Evolutionary conservation across 1,140 invertebrate species (phyloP), one percentile per base, ranked within the genome.

Genomic region (Odontomachus brunneus): DNA sequence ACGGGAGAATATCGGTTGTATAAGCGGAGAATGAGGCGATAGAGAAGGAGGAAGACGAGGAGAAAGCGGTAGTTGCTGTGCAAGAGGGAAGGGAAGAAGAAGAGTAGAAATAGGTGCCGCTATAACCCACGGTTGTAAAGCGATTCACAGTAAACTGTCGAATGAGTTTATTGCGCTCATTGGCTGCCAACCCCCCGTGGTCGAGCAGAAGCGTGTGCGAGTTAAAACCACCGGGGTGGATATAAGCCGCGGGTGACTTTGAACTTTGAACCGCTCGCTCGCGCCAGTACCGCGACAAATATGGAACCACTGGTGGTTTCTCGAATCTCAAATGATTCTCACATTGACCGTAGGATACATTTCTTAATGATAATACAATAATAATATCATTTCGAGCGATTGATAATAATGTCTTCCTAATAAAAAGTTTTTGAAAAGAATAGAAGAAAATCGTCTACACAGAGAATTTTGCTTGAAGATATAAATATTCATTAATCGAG

Each of bases 121-220:
- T 86, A 88, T 92, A 91, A 92, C 89, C 82, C 85, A 90, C 88
- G 91, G 93, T 92, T 94, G 92, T 94, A 94, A 94, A 94, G 89
- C 94, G 88, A 94, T 94, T 93, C 89, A 89, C 91, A 92, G 90
- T 93, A 92, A 94, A 94, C 84, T 90, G 83, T 83, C 83, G 91
- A 94, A 94, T 94, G 93, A 93, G 90, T 94, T 94, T 94, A 94
- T 94, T 93, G 91, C 93, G 91, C 91, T 94, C 93, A 94, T 94
- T 94, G 94, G 89, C 90, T 88, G 65, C 84, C 49, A 76, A 76
- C 24, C 44, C 75, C 49, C 73, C 24, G 29, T 83, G 83, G 87
- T 29, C 59, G 78, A 92, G 74, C 90, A 93, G 92, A 93, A 93
- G 90, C 89, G 91, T 82, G 76, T 29, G 80, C 84, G 84, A 85